A percentile compares a stretch with the other conserved stretches of the same genome.
These are phyloP conservation scores for Cancer borealis DNA, from an alignment of 2,888 invertebrate species.

Conservation along the genomic window DNA sequence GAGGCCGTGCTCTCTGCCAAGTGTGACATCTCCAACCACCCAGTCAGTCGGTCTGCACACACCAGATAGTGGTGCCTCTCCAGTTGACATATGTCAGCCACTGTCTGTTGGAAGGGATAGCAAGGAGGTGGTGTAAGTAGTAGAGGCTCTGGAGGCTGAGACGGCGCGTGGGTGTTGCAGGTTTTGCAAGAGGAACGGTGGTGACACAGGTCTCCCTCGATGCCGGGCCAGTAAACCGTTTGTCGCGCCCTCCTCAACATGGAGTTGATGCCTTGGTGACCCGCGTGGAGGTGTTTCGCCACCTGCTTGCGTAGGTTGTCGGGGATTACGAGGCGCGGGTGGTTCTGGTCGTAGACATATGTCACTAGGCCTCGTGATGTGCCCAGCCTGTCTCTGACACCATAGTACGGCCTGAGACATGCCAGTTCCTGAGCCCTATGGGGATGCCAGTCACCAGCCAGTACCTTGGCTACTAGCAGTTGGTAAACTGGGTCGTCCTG, in stretches of 20 bases:
- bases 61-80: neutral
- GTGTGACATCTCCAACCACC: neutral
- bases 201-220: neutral
- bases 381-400: neutral
- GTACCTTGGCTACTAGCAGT: neutral
- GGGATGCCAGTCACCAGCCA: neutral
- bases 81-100: too few relatives aligned
- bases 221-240: neutral
- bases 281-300: neutral
- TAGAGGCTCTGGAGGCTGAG: too few relatives aligned
- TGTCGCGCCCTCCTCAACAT: neutral
- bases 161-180: neutral
- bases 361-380: neutral
- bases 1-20: neutral
- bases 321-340: neutral
- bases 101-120: too few relatives aligned
- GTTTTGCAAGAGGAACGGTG: neutral
- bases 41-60: neutral
- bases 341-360: neutral
- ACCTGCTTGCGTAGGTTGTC: neutral
- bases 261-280: neutral
- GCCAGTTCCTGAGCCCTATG: neutral
- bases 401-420: neutral
- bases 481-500: slow-evolving; percentile 7
- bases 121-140: too few relatives aligned